Base-by-base conservation (phyloP, 2,113 vertebrate species). In the Cyprinodon tularosa region DNA sequence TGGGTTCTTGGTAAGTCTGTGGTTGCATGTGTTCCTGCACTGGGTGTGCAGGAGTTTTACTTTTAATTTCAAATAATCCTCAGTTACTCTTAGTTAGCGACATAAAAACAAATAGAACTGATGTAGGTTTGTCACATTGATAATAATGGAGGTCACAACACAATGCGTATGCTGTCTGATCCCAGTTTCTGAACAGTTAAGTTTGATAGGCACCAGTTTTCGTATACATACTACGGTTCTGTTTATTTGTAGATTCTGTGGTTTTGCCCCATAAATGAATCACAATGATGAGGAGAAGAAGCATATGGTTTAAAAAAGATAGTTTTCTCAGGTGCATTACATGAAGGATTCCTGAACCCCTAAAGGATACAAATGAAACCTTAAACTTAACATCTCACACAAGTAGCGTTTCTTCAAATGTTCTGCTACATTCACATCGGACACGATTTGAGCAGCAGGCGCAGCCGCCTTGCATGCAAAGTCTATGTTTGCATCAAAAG, bases 1-100 rank as follows among this genome's bases (percentile, higher is more conserved):
- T 98, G 96, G 96, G 93, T 98, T 68, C 89, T 98, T 29, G 96
- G 96, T 98, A 80, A 95, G 95, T 82, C 47, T n/a, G 65, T 74
- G 1, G 13, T 62, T 20, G 3, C 4, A 48, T 53, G 11, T 70
- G 37, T 61, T 68, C 37, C 42, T 50, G 1, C 59, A 64, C 15
- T 45, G 22, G 12, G 3, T 13, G 37, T 70, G 44, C n/a, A 65
- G 47, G 1, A 29, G 17, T 60, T 42, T 70, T 15, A 62, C 13
- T 37, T 53, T 13, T 53, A 53, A 13, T 20, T 17, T 4, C 29
- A 29, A 29, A 29, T 29, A 29, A 29, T 29, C 29, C 29, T 29
- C 29, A 29, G 29, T 29, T 29, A 29, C 29, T 29, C 29, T 29
- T 29, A 29, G 29, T 29, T 29, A 29, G 29, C 29, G 29, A 29